phyloP scores from a whole-genome alignment of 1,140 invertebrate species.

The Daktulosphaira vitifoliae region DNA sequence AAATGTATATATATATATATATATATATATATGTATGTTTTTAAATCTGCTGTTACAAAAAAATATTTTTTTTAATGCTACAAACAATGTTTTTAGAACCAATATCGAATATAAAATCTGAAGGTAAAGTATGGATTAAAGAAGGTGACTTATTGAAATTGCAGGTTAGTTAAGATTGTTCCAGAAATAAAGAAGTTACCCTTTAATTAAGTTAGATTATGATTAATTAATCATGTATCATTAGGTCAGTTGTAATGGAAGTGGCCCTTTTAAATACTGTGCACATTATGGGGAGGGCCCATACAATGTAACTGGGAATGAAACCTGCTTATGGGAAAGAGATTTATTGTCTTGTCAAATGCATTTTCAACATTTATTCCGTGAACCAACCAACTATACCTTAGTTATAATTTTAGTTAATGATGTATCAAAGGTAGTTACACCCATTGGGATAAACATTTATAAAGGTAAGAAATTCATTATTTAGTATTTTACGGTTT shows the following conservation, averaged over 20 bases:
- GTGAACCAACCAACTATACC: slow-evolving; percentile 55
- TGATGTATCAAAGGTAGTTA: slow-evolving; percentile 57
- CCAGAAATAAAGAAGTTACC: neutral
- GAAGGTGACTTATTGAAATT: slow-evolving; percentile 65
- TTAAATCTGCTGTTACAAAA: neutral
- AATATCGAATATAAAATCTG: slow-evolving; percentile 54
- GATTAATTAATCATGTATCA: neutral
- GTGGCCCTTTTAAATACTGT: slow-evolving; percentile 59
- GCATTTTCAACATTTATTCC: slow-evolving; percentile 56
- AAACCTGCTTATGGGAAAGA: slow-evolving; percentile 50
- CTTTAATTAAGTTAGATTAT: neutral
- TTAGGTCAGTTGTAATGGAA: slow-evolving; percentile 53
- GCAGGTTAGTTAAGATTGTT: slow-evolving; percentile 50
- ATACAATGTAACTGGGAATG: slow-evolving; percentile 70
- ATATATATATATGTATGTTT: no score
- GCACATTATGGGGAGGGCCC: slow-evolving; percentile 52
- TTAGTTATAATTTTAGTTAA: slow-evolving; percentile 65
- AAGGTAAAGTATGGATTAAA: slow-evolving; percentile 68
- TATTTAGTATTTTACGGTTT: no score
- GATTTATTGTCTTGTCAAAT: slow-evolving; percentile 49
- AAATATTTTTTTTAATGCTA: neutral
- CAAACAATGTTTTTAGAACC: slow-evolving; percentile 48
- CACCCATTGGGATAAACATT: slow-evolving; percentile 63
- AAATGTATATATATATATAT: no score
- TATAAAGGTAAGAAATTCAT: slow-evolving; percentile 77